Conservation (phyloP, 1,140 invertebrate species). For the Heliothis virescens region DNA sequence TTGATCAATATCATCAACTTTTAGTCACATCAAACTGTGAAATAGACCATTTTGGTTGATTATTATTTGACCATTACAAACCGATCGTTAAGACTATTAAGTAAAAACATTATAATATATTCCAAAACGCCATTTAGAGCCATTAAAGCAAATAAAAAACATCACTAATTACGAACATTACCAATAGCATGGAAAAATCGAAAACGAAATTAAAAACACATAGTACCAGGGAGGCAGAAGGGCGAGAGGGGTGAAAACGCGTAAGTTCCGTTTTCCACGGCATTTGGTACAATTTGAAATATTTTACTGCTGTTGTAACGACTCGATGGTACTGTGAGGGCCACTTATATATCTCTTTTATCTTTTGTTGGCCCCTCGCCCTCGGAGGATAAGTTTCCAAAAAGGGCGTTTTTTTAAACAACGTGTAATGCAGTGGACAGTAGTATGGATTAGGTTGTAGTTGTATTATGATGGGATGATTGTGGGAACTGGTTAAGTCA, state of each 20-base stretch:
- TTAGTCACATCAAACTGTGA: too few species aligned
- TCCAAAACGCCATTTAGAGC: background rate
- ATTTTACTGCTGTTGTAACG: conserved; percentile 85
- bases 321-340: conserved; percentile 84
- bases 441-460: conserved; percentile 40
- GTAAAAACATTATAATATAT: background rate
- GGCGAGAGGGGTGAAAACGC: conserved; percentile 65
- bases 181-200: conserved; percentile 44
- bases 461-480: conserved; percentile 4
- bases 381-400: conserved; percentile 39
- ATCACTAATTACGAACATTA: conserved; percentile 43
- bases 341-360: conserved; percentile 86
- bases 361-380: conserved; percentile 76
- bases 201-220: conserved; percentile 54
- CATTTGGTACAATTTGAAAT: conserved; percentile 85
- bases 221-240: conserved; percentile 52
- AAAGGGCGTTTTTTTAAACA: conserved; percentile 47
- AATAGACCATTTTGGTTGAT: background rate
- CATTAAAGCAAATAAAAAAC: conserved; percentile 29
- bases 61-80: background rate
- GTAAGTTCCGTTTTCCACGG: conserved; percentile 83
- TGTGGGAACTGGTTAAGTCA: background rate
- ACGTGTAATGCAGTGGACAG: conserved; percentile 26
- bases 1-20: too few species aligned
- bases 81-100: background rate